Base-by-base conservation (phyloP, 2,888 invertebrate species). In the Tryphoninae sp. region DNA sequence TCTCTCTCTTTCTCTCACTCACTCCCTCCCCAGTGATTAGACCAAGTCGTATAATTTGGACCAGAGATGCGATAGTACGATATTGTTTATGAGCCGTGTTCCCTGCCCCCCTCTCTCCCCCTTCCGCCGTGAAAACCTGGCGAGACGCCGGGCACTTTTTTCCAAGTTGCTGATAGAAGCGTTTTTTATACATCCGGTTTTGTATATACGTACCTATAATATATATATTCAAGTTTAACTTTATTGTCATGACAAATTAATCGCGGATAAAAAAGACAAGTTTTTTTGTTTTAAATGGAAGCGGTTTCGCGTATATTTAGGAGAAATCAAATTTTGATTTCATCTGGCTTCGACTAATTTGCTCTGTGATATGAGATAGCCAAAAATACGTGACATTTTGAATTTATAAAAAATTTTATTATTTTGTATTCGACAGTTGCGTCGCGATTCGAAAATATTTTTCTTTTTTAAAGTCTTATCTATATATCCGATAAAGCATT, bases 41-140 rank as follows among this genome's bases (percentile, higher is more conserved):
- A 85, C 82, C 72, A 73, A 74, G 73, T 68, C 83, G 82, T 83
- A 86, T 85, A 85, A 87, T 85, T 87, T 84, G 78, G 81, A 83
- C 78, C 71, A 75, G 80, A 82, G 82, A 81, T 80, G 73, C 80
- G 78, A 83, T 83, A 77, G 76, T 77, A 84, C 83, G 83, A 84
- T 87, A 86, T 88, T 86, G 83, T 87, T 88, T 87, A 88, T 87
- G 89, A 86, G 82, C 86, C 86, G 84, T 86, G 75, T 58, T 73
- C 51, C 73, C 78, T 45, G 1, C 13, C 45, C 0, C 45, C 11
- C 13, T 13, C 33, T 2, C 33, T 6, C 33, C 33, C 6, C 6
- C 33, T 33, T 33, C 33, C 33, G 33, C 33, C 33, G 33, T 33
- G 45, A 13, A 45, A 13, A 45, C 13, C 45, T 45, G 9, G 13